Evolutionary conservation across 2,888 invertebrate species (phyloP).

Genomic region (Dasypogon diadema): DNA sequence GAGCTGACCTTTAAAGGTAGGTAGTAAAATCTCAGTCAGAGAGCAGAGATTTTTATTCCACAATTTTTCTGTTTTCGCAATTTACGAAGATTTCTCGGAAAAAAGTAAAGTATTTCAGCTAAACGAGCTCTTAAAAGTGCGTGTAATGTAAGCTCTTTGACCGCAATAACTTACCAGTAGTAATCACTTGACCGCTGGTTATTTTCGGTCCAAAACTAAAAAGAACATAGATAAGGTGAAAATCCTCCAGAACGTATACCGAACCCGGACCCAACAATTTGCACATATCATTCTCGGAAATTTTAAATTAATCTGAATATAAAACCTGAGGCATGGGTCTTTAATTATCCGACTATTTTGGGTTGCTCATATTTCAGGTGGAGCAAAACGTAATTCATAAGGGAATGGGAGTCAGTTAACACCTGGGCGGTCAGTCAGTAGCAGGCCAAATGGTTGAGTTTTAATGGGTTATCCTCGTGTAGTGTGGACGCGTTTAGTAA

Average conservation of each 20-base stretch:
- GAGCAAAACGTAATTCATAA: background rate
- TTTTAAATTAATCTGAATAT: background rate
- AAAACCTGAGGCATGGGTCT: background rate
- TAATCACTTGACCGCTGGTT: background rate
- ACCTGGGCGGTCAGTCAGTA: background rate
- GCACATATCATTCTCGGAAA: conserved; percentile 3
- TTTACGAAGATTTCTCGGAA: conserved; percentile 3
- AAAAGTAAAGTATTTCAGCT: background rate
- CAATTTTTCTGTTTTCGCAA: background rate
- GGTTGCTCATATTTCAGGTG: background rate
- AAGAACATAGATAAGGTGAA: background rate
- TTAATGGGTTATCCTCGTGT: no score
- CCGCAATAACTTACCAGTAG: conserved; percentile 3
- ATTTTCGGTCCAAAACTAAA: background rate
- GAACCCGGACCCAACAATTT: background rate
- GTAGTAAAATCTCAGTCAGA: background rate
- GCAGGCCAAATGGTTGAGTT: no score
- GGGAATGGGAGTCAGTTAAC: background rate
- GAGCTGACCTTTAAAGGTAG: conserved; percentile 14
- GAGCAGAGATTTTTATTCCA: background rate
- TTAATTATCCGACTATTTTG: background rate
- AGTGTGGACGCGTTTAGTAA: no score
- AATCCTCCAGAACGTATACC: background rate
- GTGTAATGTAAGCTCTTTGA: background rate
- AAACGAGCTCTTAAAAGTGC: background rate